Base-by-base conservation (phyloP, 2,797 vertebrate genomes). In the Fringilla coelebs region DNA sequence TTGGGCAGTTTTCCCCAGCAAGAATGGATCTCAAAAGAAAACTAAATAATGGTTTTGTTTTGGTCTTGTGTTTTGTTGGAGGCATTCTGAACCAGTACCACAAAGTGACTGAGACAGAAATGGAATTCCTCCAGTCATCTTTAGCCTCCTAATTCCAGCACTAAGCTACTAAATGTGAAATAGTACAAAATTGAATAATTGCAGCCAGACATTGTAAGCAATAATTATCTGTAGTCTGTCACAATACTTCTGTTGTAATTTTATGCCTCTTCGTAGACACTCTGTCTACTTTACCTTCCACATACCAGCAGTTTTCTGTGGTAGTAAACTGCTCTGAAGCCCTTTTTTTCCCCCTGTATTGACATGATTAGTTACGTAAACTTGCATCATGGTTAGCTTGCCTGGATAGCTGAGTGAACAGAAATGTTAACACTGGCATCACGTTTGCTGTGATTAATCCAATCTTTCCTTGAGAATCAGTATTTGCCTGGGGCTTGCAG, bases 371-470 rank as follows among this genome's bases (percentile, higher is more conserved):
- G 21, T 55, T 85, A 76, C 46, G 63, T 72, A 94, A 95, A 88
- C 38, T 95, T 74, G 26, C 51, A 82, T 71, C 40, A 34, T 87
- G 41, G 62, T 82, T 65, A 40, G 34, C 41, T 82, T 84, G 45
- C 81, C 83, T 13, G 11, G 24, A 67, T 85, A 89, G 79, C 49
- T 29, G 36, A 83, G 45, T 72, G 74, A 84, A 34, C 78, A 82
- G 57, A 96, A 97, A 89, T 80, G 51, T 91, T 91, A 89, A 46
- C 49, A 48, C 32, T 57, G 45, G 80, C 22, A 13, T 85, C 62
- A 9, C 6, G 16, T 95, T 89, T 92, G 83, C 89, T 93, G 88
- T 91, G 87, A 96, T 96, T 95, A 96, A 85, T 93, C 62, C 86
- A 31, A 8, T 43, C 66, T 87, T 61, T 84, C 74, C 16, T 60